Base-by-base conservation (phyloP, 2,888 invertebrate species). In the Rhabditoides inermis region DNA sequence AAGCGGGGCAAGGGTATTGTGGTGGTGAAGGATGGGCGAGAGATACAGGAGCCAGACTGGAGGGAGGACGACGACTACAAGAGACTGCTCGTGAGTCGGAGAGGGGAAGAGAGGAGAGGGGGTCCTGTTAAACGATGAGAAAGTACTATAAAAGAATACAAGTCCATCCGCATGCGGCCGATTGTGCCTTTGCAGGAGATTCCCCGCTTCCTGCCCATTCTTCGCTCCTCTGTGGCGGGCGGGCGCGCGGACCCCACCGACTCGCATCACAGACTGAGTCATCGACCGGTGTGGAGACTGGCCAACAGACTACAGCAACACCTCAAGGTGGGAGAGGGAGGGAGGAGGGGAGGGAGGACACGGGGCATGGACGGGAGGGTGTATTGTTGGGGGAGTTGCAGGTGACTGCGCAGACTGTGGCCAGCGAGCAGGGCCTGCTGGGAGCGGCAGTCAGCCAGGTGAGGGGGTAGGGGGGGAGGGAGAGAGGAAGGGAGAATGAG, bases 261-360 rank as follows among this genome's bases (percentile, higher is more conserved):
- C 23, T 48, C 49, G 12, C 45, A 53, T 35, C 55, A 50, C 30
- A 52, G 53, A 46, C 53, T 63, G 32, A 57, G 51, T 26, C 53
- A 56, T 22, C 36, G 57, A 15, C 61, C 63, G 2, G 57, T 39
- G 7, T 39, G 40, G 40, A 53, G 60, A 32, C 60, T 72, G 22
- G 55, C 66, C 15, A 54, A 56, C 7, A 61, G 71, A n/a, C 42
- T 72, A 35, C 72, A 72, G 51, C 60, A 65, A 18, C 71, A 72
- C 55, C 58, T 72, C 28, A 36, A 55, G 6, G 20, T 57, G 0
- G 69, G 69, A n/a, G n/a, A n/a, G n/a, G n/a, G n/a, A n/a, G n/a
- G n/a, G n/a, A n/a, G n/a, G n/a, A n/a, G n/a, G n/a, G n/a, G n/a
- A n/a, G n/a, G n/a, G n/a, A n/a, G n/a, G n/a, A n/a, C n/a, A n/a